A percentile compares a stretch with the other conserved stretches of the same genome.
Evolutionary conservation across 1,140 invertebrate species (phyloP).

Genomic region (Helicoverpa armigera): DNA sequence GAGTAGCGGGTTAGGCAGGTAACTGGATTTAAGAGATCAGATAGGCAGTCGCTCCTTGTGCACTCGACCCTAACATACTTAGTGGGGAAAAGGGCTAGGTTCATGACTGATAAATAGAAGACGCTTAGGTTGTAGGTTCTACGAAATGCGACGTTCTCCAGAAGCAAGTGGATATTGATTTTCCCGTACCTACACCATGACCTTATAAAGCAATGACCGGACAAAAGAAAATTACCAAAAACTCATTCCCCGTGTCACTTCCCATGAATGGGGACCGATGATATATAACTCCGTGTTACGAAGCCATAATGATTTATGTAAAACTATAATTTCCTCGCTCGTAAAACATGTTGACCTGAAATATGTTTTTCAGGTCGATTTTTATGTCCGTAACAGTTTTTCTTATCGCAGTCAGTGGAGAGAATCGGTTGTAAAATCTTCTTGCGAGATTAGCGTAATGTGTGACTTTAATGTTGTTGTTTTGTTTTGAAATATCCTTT

Average conservation of each 20-base stretch:
- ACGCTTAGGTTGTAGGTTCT: too few species aligned
- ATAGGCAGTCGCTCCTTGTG: too few species aligned
- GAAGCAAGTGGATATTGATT: too few species aligned
- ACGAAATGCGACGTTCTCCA: too few species aligned
- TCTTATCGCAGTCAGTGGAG: not conserved
- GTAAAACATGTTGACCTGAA: slow-evolving; percentile 33
- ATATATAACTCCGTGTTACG: not conserved
- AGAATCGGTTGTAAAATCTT: slow-evolving; percentile 5
- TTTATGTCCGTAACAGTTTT: slow-evolving; percentile 5
- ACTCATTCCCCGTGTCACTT: not conserved
- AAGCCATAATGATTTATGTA: not conserved
- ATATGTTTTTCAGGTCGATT: slow-evolving; percentile 16
- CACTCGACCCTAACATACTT: too few species aligned
- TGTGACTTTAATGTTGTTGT: not conserved
- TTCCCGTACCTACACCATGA: too few species aligned
- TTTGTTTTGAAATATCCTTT: too few species aligned
- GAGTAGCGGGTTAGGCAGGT: too few species aligned
- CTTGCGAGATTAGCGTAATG: not conserved
- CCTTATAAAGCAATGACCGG: too few species aligned
- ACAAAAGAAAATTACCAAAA: not conserved
- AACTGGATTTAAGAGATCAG: too few species aligned
- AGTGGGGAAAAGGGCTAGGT: too few species aligned
- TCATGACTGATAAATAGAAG: too few species aligned
- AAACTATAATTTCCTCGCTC: slow-evolving; percentile 27
- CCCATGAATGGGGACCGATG: not conserved